phyloP scores from a whole-genome alignment of 2,797 vertebrate genomes.

The Rhinatrema bivittatum region DNA sequence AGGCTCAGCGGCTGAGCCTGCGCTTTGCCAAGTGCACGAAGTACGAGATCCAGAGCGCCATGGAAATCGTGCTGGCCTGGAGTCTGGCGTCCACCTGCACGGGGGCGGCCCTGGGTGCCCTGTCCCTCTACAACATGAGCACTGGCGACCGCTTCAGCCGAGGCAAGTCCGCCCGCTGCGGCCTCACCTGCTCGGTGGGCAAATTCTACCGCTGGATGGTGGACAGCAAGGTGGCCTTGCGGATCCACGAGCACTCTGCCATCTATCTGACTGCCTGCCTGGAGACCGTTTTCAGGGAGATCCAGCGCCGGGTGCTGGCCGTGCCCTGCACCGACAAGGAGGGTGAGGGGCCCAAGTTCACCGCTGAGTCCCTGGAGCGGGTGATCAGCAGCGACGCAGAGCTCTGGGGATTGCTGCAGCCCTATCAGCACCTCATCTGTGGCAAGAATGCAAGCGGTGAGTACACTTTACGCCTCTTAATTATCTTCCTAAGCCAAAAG shows the following conservation, averaged over 20 bases:
- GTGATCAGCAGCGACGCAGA: slow-evolving; percentile 82
- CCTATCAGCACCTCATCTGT: slow-evolving; percentile 87
- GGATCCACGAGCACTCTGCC: slow-evolving; percentile 91
- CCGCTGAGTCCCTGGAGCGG: slow-evolving; percentile 78
- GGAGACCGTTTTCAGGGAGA: slow-evolving; percentile 87
- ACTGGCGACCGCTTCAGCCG: slow-evolving; percentile 86
- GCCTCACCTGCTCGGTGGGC: slow-evolving; percentile 85
- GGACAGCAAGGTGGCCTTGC: slow-evolving; percentile 79
- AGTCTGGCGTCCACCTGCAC: slow-evolving; percentile 75
- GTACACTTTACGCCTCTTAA: too few species aligned
- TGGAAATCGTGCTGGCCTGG: slow-evolving; percentile 85
- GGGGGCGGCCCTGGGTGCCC: slow-evolving; percentile 73
- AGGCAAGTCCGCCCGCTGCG: slow-evolving; percentile 84
- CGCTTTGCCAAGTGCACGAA: slow-evolving; percentile 93
- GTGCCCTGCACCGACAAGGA: slow-evolving; percentile 31
- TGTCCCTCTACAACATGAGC: slow-evolving; percentile 92
- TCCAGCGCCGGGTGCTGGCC: slow-evolving; percentile 62
- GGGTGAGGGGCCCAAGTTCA: slow-evolving; percentile 75
- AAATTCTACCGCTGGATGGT: slow-evolving; percentile 97
- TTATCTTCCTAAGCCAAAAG: too few species aligned
- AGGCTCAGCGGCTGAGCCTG: slow-evolving; percentile 88
- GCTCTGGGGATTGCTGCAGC: slow-evolving; percentile 87
- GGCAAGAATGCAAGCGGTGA: slow-evolving; percentile 91
- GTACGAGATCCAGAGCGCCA: slow-evolving; percentile 90
- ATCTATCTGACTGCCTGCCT: slow-evolving; percentile 90